phyloP scores from a whole-genome alignment of 2,888 invertebrate species.

The Entomobrya multifasciata region DNA sequence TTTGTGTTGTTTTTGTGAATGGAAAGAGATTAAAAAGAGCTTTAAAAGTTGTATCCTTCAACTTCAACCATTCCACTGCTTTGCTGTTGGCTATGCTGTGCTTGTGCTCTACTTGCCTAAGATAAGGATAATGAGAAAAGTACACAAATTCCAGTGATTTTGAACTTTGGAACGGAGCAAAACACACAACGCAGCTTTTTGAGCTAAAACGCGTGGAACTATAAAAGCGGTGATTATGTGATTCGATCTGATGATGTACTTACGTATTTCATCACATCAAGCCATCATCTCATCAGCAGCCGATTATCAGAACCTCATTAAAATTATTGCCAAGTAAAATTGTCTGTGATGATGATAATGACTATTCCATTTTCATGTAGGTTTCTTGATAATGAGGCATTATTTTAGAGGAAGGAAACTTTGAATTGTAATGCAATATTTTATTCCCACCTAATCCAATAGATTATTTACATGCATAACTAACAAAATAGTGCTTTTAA shows the following conservation, averaged over 20 bases:
- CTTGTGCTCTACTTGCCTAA: too few species aligned
- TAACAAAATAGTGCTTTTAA: too few species aligned
- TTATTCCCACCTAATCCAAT: too few species aligned
- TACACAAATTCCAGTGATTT: neutral
- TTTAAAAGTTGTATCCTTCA: neutral
- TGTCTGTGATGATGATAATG: too few species aligned
- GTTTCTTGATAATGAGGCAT: too few species aligned
- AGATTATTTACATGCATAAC: too few species aligned
- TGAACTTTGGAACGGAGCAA: constrained; percentile 18
- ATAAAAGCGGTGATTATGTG: neutral
- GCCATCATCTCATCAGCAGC: neutral
- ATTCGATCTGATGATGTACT: neutral
- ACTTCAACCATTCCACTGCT: too few species aligned
- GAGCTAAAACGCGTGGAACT: neutral
- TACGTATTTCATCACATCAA: neutral
- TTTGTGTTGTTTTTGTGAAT: neutral
- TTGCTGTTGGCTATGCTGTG: too few species aligned
- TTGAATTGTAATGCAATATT: too few species aligned
- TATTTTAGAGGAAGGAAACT: too few species aligned
- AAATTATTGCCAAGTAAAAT: neutral
- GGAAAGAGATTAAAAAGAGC: constrained; percentile 8
- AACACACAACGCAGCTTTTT: too few species aligned
- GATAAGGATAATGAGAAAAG: neutral
- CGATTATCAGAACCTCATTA: constrained; percentile 25
- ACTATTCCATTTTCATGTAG: too few species aligned